Base-by-base conservation (phyloP, 2,888 invertebrate species). In the Mimachlamys varia region DNA sequence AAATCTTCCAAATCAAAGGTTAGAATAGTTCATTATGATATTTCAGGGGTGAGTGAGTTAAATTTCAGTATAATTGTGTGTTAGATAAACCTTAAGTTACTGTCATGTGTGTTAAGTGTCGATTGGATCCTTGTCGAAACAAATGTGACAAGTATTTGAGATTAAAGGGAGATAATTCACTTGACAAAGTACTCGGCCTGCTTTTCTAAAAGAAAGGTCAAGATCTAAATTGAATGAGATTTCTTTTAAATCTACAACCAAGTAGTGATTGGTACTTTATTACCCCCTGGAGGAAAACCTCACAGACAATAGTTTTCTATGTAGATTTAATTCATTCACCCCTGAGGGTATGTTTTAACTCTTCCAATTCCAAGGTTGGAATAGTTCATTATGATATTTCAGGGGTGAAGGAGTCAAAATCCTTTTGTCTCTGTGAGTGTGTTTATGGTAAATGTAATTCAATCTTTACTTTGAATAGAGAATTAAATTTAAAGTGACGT, bases 231-330 rank as follows among this genome's bases (percentile, higher is more conserved):
- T 33, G 76, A 76, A 27, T 33, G 76, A n/a, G 22, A 58, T 22
- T 22, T 76, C 76, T 76, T 27, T 76, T 76, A 76, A 76, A 76
- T 76, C 33, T 76, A 76, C 76, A 76, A 58, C 33, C 76, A 76
- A 33, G 17, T 27, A 27, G 27, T 76, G 76, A 27, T 76, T 0
- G 7, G 33, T 27, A 33, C 10, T 76, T 7, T 44, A 7, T 44
- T 76, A 33, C 76, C 76, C 27, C 76, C 62, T 62, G 76, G 33
- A 33, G 76, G 76, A 76, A 58, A 76, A 76, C 27, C 13, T 33
- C 22, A 76, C 76, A 27, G 76, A 33, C 33, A 76, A 76, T 76
- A 15, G n/a, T n/a, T n/a, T 15, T 13, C 33, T 27, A 27, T 33
- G 27, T 33, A 33, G 33, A 76, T 76, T 76, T 76, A 33, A n/a